phyloP scores from a whole-genome alignment of 2,113 vertebrate species.

The Empidonax alnorum region DNA sequence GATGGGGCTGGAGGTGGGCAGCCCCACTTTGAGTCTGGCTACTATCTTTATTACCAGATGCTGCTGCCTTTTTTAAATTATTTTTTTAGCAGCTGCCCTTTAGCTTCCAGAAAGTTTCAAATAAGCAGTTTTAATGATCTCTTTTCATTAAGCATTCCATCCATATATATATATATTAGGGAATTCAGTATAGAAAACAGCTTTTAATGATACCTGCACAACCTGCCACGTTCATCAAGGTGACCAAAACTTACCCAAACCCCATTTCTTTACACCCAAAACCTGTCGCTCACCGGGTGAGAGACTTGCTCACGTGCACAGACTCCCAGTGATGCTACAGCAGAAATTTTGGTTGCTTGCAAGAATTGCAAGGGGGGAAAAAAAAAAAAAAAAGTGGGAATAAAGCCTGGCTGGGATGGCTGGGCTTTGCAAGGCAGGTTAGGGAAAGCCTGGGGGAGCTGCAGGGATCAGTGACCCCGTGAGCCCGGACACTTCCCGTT shows the following conservation, averaged over 20 bases:
- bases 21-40: neutral
- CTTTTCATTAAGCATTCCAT: conserved; percentile 23
- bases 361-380: neutral
- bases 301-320: rapidly evolving
- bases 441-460: neutral
- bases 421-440: neutral
- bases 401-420: neutral
- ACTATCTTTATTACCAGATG: neutral
- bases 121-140: conserved; percentile 37
- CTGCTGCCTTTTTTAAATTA: neutral
- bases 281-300: rapidly evolving
- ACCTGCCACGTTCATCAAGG: neutral
- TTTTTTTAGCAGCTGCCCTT: neutral
- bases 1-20: neutral
- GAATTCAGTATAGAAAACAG: neutral
- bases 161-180: neutral
- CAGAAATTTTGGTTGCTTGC: neutral
- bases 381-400: neutral
- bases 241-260: neutral
- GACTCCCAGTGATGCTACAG: neutral
- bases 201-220: neutral
- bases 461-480: neutral
- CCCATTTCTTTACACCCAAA: neutral
- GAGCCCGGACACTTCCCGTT: neutral
- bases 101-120: conserved; percentile 30